Base-by-base conservation (phyloP, 2,113 vertebrate genomes). In the Sturnira hondurensis region DNA sequence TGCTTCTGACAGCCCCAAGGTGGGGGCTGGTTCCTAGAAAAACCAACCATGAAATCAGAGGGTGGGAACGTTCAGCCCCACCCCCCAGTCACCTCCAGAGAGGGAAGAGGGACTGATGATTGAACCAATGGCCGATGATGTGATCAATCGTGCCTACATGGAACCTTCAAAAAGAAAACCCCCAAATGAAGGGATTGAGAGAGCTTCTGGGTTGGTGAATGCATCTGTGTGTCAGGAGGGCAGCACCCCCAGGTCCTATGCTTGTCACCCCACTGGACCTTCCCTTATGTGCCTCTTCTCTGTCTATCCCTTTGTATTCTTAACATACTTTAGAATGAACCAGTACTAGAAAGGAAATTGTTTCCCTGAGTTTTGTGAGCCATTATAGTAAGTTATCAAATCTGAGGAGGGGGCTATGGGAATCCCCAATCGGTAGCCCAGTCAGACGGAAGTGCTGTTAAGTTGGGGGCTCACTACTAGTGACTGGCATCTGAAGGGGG, bases 291-390 rank as follows among this genome's bases (percentile, higher is more conserved):
- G n/a, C 33, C 20, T 31, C 14, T 89, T 83, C 36, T 38, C 14
- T 47, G 2, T 0, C 38, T 11, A 3, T 28, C 47, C 10, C 43
- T 76, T 22, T 33, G 41, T 26, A n/a, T 52, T 22, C 0, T 73
- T 52, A 50, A 71, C 26, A 80, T 22, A n/a, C 83, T 70, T 22
- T 80, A 14, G 50, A 54, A 12, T 54, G 81, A 93, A 16, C 20
- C 5, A 36, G 54, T 1, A 73, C 50, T 4, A 82, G 43, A 71
- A 63, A 52, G 52, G 52, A 19, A 43, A 45, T 63, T 38, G 8
- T 61, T 16, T 50, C 24, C 54, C 68, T 33, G 54, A 50, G 41
- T 63, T 63, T 26, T 26, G 65, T 58, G n/a, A 41, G 33, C 33
- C 68, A 24, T 52, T 16, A 41, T 24, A 63, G 54, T 12, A 74